phyloP scores from a whole-genome alignment of 2,888 invertebrate genomes.

The Hyles lineata region DNA sequence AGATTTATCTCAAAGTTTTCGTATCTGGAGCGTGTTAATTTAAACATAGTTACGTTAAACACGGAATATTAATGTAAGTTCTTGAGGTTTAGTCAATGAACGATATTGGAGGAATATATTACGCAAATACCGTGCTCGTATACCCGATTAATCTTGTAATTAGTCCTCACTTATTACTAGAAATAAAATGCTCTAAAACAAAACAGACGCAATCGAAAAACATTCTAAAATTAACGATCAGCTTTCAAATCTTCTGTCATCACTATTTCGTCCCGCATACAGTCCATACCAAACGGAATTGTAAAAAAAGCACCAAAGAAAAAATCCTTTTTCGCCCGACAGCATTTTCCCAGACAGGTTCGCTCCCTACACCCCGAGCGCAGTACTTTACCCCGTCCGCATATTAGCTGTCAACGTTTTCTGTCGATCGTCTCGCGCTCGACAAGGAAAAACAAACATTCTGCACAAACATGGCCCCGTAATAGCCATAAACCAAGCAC shows the following conservation, averaged over 20 bases:
- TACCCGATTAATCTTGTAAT: no score
- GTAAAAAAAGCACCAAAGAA: neutral
- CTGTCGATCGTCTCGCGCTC: slow-evolving; percentile 58
- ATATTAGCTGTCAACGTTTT: slow-evolving; percentile 70
- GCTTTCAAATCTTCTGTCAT: neutral
- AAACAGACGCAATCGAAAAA: neutral
- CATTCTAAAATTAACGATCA: neutral
- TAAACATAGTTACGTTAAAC: neutral
- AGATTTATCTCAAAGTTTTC: slow-evolving; percentile 14
- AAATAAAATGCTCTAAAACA: no score
- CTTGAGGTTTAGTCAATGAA: neutral
- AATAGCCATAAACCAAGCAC: slow-evolving; percentile 60
- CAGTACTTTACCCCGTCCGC: slow-evolving; percentile 60
- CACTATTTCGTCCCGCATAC: slow-evolving; percentile 2
- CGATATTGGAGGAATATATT: neutral
- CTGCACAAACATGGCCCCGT: slow-evolving; percentile 56
- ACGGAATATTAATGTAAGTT: neutral
- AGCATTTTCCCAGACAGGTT: slow-evolving; percentile 39
- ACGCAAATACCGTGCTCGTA: no score
- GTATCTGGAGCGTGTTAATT: slow-evolving; percentile 10
- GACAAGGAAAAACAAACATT: slow-evolving; percentile 64
- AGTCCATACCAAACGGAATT: slow-evolving; percentile 8
- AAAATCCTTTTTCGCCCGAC: slow-evolving; percentile 18
- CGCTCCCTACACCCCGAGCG: slow-evolving; percentile 47
- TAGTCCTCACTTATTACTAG: no score